Base-by-base conservation (phyloP, 2,888 invertebrate species). In the Harpagoxenus sublaevis region DNA sequence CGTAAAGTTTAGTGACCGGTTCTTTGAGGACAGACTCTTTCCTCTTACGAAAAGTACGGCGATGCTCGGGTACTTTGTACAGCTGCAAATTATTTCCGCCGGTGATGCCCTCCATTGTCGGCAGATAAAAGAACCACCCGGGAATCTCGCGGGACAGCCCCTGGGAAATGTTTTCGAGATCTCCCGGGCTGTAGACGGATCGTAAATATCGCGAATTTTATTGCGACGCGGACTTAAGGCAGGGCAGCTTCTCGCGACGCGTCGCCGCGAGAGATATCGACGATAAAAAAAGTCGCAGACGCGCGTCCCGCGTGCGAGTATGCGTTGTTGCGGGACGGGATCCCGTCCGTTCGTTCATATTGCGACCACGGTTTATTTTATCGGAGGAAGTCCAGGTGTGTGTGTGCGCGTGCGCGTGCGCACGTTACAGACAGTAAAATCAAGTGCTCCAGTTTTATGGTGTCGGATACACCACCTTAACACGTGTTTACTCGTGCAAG, bases 381-480 rank as follows among this genome's bases (percentile, higher is more conserved):
- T 73, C 60, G 70, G 42, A 39, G 31, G 60, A 66, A 65, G 57
- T 63, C 70, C 68, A 42, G 35, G 45, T 15, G 42, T 73, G 57
- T n/a, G 53, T 79, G 86, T 45, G 75, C 60, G 68, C 86, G 86
- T 45, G 75, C 60, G 68, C 86, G 53, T 83, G 4, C 35, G 6
- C 6, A 87, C 84, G 86, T 77, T 86, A 87, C 90, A 88, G 88
- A 85, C 91, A 89, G 87, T 90, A 90, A 90, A 91, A 91, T 91
- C 91, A 89, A 89, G 91, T 87, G 91, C 89, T 91, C 91, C 91
- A 90, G 84, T 91, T 91, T 90, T 89, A 90, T 90, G 86, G 89
- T 86, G 86, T 87, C 85, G 89, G 74, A 86, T 90, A 85, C 85
- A 84, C 68, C 83, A 85, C 82, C 84, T 85, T 87, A 87, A 90